Base-by-base conservation (phyloP, 2,888 invertebrate genomes). In the Ischnura elegans region DNA sequence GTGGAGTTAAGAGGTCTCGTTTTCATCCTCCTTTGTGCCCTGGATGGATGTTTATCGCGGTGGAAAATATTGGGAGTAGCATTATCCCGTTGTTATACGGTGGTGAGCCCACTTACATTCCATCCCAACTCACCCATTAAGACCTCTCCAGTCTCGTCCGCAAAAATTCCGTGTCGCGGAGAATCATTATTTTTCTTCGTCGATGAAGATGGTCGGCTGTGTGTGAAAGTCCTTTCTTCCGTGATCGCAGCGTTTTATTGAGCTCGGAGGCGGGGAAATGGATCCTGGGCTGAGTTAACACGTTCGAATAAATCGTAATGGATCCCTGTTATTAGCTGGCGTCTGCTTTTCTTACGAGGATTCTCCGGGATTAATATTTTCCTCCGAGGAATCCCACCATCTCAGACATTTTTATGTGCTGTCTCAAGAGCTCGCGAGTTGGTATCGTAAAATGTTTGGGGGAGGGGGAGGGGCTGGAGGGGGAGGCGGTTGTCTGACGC, bases 11-110 rank as follows among this genome's bases (percentile, higher is more conserved):
- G 13, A 13, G 19, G 51, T 8, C 0, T 6, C 16, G 51, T 51
- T 51, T 51, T 51, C 16, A 51, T 51, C n/a, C n/a, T n/a, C n/a
- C n/a, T n/a, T n/a, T 25, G 29, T 66, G 36, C 43, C 66, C 43
- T 2, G 29, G 13, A 36, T 61, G 45, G 87, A 90, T 55, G 66
- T 61, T 42, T 43, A 90, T 43, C 43, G 61, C 61, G 36, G 90
- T 43, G 43, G 55, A 55, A 61, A 90, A 90, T 90, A 90, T 90
- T 66, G 55, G 61, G 43, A 66, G n/a, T 55, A 21, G n/a, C 29
- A 36, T 6, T 29, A 87, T 87, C 87, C 55, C 19, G 66, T 90
- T 55, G 43, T 76, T 10, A 21, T 29, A 76, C 76, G 13, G 76
- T 76, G 29, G 29, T 8, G 76, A 29, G 76, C 10, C 29, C 36